Conservation (phyloP, 1,140 invertebrate genomes). For the Solenopsis invicta region DNA sequence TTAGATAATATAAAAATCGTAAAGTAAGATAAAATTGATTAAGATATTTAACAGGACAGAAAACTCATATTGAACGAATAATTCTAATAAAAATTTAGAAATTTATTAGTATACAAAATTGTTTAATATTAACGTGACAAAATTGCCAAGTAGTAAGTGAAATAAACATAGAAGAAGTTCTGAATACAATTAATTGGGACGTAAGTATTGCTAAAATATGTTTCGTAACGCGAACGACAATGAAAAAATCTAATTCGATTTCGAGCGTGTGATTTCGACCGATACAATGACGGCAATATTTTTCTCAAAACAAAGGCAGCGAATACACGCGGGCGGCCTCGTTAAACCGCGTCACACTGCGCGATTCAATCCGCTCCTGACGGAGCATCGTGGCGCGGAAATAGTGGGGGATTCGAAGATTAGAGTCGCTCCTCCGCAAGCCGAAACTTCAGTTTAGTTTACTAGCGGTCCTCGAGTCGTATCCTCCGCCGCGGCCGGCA, state of each 20-base stretch:
- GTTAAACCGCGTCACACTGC: neutral
- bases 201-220: neutral
- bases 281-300: neutral
- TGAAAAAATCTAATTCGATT: neutral
- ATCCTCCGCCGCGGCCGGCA: conserved; percentile 15
- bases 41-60: neutral
- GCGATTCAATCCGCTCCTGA: conserved; percentile 61
- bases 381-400: conserved; percentile 74
- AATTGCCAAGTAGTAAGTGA: neutral
- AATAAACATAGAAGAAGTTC: neutral
- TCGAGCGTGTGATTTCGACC: neutral
- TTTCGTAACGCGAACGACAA: neutral
- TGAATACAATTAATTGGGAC: neutral
- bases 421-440: conserved; percentile 78
- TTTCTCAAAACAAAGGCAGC: neutral
- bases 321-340: neutral
- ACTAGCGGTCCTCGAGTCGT: conserved; percentile 56
- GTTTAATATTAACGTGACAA: neutral
- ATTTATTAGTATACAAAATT: neutral
- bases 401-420: conserved; percentile 82
- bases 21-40: neutral
- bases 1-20: neutral
- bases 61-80: neutral
- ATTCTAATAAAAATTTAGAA: neutral
- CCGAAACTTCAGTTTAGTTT: conserved; percentile 73